Base-by-base conservation (phyloP, 2,888 invertebrate species). In the Drosophila robusta region DNA sequence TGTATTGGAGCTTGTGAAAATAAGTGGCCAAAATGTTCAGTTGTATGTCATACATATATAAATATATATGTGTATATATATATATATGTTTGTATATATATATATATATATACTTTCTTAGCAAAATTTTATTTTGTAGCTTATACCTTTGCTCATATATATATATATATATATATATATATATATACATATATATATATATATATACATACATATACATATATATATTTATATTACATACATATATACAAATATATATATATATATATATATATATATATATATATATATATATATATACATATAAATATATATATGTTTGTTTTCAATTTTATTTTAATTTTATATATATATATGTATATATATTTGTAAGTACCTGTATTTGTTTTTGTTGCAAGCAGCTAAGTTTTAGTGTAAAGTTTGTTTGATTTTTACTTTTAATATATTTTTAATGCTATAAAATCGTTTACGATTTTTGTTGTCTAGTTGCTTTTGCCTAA, bases 311-410 rank as follows among this genome's bases (percentile, higher is more conserved):
- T 50, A 68, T 81, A 63, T 73, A 74, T 82, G 82, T 78, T 71
- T 84, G 81, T 84, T 16, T 16, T 39, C 9, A 39, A 39, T 16
- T 16, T 39, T 39, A 9, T 14, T 39, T 39, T 14, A 9, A 45
- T 32, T 63, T 52, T 56, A 54, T 60, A 64, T 61, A 62, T 61
- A 62, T 67, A 72, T 72, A 77, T 72, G 62, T 52, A 71, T 84
- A 60, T 78, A 77, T 85, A 84, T 87, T 79, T 87, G 89, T 84
- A 87, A 89, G 85, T 85, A 87, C 85, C 85, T 85, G 85, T 85
- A 85, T 84, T 86, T 79, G 85, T 89, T 89, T 88, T 88, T 79
- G 80, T 86, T 89, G 85, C 82, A 86, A 86, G 85, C 85, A 87
- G 85, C 87, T 86, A 89, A 87, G 72, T 73, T 70, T 89, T 87